Evolutionary conservation across 2,888 invertebrate genomes (phyloP).

Genomic region (Celastrina argiolus): DNA sequence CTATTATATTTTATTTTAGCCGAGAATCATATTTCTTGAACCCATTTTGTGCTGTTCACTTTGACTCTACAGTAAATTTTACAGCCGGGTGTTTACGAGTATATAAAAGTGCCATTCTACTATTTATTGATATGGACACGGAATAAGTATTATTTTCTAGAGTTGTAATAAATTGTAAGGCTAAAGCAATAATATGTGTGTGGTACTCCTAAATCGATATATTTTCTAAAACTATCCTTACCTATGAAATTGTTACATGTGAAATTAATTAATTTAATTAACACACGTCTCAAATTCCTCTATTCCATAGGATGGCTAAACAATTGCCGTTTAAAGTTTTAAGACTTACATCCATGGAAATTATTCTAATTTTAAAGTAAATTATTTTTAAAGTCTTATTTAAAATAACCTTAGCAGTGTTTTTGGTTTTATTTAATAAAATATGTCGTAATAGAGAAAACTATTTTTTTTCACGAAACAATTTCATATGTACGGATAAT

Average conservation of each 20-base stretch:
- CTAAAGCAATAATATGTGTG: conserved; percentile 17
- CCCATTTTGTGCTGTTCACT: neutral
- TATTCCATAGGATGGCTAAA: neutral
- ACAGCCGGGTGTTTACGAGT: neutral
- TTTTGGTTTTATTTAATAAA: neutral
- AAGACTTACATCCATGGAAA: neutral
- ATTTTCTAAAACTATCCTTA: conserved; percentile 16
- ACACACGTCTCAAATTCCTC: neutral
- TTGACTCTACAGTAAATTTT: neutral
- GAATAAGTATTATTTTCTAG: neutral
- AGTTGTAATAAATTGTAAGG: neutral
- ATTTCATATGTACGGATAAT: conserved; percentile 6
- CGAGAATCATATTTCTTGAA: neutral
- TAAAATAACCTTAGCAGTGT: neutral
- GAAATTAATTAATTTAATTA: neutral
- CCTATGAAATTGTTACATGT: neutral
- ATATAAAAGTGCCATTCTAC: neutral
- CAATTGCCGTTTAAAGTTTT: neutral
- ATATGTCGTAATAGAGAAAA: neutral
- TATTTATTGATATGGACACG: neutral
- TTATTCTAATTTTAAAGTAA: neutral
- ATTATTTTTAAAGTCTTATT: neutral
- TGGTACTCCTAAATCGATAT: conserved; percentile 10
- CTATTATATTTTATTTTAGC: neutral
- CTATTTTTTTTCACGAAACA: neutral